Base-by-base conservation (phyloP, 2,113 vertebrate genomes). In the Zapornia atra region DNA sequence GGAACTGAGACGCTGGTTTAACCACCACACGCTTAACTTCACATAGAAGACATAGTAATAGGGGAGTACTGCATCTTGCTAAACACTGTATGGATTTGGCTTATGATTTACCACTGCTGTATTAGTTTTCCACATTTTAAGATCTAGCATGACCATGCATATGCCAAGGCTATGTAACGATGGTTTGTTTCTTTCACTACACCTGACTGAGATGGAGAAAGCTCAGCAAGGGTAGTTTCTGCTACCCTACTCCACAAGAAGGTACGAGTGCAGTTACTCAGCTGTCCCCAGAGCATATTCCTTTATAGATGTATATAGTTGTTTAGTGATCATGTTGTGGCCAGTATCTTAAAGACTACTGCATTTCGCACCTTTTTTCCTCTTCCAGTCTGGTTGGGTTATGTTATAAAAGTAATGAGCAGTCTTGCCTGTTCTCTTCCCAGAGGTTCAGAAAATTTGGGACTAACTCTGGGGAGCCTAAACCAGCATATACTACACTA, bases 51-150 rank as follows among this genome's bases (percentile, higher is more conserved):
- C 64, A 80, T 19, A 96, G 76, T 78, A 80, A 73, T 90, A 90
- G 87, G 91, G 75, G 94, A 94, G 73, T 82, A 50, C 59, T 90
- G 93, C 87, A 64, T 97, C 94, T 94, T 95, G 84, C 95, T 96
- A 84, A 90, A 98, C 97, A 97, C 97, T 96, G 86, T 95, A 94
- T 84, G 87, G 89, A 96, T 92, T 92, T 96, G 95, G 88, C 92
- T 96, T 97, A 83, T 40, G 79, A 91, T 98, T 98, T 97, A 97
- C 97, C 98, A 98, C 98, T 97, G 97, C 98, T 98, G 98, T 98
- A 97, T 98, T 98, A 83, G 81, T 96, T 96, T 97, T 96, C 96
- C 97, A 92, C 86, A 46, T 90, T 92, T 76, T 85, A 95, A 94
- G 91, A 81, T 68, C 85, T 59, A 95, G 95, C 93, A 80, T 86